These are phyloP conservation scores for Ichneumoninae sp. DNA, from an alignment of 2,888 invertebrate species.

Conservation along the genomic window DNA sequence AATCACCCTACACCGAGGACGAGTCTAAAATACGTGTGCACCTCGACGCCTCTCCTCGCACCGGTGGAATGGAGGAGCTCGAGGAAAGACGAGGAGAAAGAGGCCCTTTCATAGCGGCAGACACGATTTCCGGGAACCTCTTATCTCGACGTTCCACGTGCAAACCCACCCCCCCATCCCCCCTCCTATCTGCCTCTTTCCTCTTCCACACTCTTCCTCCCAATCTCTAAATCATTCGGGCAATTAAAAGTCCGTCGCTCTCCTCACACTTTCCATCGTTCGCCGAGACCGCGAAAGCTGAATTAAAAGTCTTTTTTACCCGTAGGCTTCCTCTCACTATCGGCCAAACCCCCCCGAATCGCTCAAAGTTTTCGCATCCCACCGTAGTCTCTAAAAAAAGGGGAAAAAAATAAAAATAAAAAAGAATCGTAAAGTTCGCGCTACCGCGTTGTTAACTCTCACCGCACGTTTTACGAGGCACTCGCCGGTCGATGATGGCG, in stretches of 20 bases:
- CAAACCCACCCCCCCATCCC: slow-evolving; percentile 22
- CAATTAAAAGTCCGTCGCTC: slow-evolving; percentile 80
- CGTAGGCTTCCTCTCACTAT: slow-evolving; percentile 19
- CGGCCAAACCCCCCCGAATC: slow-evolving; percentile 3
- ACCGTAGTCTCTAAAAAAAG: slow-evolving; percentile 19
- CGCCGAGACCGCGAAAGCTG: slow-evolving; percentile 30
- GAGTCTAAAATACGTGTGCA: slow-evolving; percentile 48
- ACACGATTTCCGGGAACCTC: slow-evolving; percentile 65
- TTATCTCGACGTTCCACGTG: slow-evolving; percentile 63
- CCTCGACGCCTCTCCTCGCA: slow-evolving; percentile 62
- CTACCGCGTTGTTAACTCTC: slow-evolving; percentile 12
- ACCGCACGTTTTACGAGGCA: neutral
- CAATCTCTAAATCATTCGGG: slow-evolving; percentile 70
- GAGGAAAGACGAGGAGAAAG: slow-evolving; percentile 54
- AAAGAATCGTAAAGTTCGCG: slow-evolving; percentile 47
- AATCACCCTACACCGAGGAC: slow-evolving; percentile 57
- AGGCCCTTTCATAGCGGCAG: slow-evolving; percentile 55
- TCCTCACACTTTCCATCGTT: slow-evolving; percentile 39
- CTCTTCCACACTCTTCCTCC: slow-evolving; percentile 30
- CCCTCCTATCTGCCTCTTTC: neutral
- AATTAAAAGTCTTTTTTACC: slow-evolving; percentile 54
- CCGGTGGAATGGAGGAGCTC: slow-evolving; percentile 45
- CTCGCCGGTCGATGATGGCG: neutral
- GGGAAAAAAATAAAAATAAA: slow-evolving; percentile 15
- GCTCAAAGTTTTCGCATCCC: slow-evolving; percentile 59